Evolutionary conservation across 1,140 invertebrate genomes (phyloP), one percentile per base, ranked within the genome.

Genomic region (Campoletis sonorensis): DNA sequence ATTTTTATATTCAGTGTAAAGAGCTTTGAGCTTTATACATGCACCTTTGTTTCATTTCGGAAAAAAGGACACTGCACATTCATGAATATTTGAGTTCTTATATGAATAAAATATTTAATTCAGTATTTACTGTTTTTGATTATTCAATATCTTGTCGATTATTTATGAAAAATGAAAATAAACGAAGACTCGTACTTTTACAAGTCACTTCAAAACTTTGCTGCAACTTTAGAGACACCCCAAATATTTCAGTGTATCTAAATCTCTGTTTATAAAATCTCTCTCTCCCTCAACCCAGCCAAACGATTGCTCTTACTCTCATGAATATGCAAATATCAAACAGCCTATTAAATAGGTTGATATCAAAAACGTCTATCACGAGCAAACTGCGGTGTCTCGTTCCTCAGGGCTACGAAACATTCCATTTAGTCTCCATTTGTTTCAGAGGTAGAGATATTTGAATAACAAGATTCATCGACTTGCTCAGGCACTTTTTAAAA

Each of bases 311-410:
- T 33, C 10, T 27, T 33, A 70, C 27, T 78, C 81, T 84, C 84
- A 84, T 85, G 85, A 84, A 86, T 85, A 86, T 85, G 79, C 79
- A 70, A 81, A 76, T 79, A 64, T 78, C 80, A 71, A 83, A 77
- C 82, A 76, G 76, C 71, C 80, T 84, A 81, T 83, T 83, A 85
- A 85, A 86, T 83, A 82, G 85, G 82, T 81, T 83, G 84, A 85
- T 83, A 75, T 77, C 26, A 70, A 30, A 15, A 70, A 18, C 30
- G 61, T 16, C 27, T 70, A 70, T 30, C 30, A 45, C 40, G 40
- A 33, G 67, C 13, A 30, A 70, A 70, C 27, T 70, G 67, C 18
- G 67, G 21, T 16, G 30, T 70, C 30, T 70, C 16, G 27, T 27
- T 30, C 67, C 67, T n/a, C 27, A 15, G 33, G 67, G 67, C 67